Conservation (phyloP, 2,113 vertebrate genomes). For the Grammomys surdaster region DNA sequence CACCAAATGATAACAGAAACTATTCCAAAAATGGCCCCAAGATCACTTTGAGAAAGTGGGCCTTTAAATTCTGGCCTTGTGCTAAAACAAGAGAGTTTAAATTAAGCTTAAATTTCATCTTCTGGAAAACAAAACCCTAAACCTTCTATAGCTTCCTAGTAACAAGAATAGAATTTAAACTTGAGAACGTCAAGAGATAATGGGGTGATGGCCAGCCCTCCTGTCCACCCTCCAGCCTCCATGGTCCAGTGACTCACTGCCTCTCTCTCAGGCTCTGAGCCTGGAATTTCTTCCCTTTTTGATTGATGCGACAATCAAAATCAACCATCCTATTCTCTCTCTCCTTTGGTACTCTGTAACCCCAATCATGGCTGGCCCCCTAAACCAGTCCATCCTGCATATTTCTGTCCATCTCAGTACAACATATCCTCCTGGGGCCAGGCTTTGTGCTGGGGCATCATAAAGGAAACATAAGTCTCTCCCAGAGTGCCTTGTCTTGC, state of each 20-base stretch:
- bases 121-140: neutral
- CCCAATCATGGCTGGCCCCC: neutral
- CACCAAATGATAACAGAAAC: constrained; percentile 47
- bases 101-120: neutral
- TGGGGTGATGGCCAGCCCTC: neutral
- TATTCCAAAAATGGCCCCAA: neutral
- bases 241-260: neutral
- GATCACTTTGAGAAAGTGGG: constrained; percentile 46
- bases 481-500: neutral
- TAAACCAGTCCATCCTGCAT: neutral
- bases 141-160: neutral
- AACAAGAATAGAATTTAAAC: constrained; percentile 43
- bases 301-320: neutral
- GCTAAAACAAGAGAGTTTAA: constrained; percentile 5
- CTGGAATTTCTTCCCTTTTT: neutral
- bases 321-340: neutral
- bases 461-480: neutral
- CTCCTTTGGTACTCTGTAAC: neutral
- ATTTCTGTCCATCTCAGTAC: neutral
- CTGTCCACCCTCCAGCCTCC: neutral
- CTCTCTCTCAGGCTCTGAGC: neutral
- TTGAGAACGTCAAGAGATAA: neutral
- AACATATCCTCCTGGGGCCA: neutral
- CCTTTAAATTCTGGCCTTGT: constrained; percentile 45
- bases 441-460: neutral